Conservation (phyloP, 2,888 invertebrate species). For the Strigamia maritima region DNA sequence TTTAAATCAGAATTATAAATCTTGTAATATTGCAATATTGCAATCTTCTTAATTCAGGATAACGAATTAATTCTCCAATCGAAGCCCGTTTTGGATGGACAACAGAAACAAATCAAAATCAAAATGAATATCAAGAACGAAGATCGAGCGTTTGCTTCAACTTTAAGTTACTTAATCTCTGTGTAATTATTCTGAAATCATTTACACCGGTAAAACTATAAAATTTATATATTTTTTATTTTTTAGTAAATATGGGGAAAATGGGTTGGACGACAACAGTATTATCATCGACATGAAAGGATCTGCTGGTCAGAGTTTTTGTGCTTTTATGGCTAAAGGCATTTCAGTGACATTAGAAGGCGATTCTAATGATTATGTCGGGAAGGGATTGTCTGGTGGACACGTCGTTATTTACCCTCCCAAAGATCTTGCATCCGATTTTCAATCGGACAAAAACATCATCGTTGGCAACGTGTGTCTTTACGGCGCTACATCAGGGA, state of each 20-base stretch:
- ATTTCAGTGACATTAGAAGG: constrained; percentile 87
- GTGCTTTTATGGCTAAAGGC: constrained; percentile 91
- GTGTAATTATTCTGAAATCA: constrained; percentile 60
- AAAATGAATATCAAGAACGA: constrained; percentile 81
- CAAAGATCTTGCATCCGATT: constrained; percentile 66
- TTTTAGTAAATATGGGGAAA: constrained; percentile 76
- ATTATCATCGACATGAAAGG: constrained; percentile 81
- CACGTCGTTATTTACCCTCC: constrained; percentile 90
- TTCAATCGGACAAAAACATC: constrained; percentile 89
- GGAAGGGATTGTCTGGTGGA: constrained; percentile 93
- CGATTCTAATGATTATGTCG: constrained; percentile 98
- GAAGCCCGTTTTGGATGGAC: constrained; percentile 70
- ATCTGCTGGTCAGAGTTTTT: constrained; percentile 98
- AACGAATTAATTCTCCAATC: constrained; percentile 71
- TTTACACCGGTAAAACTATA: constrained; percentile 40
- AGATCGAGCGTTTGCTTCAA: constrained; percentile 87
- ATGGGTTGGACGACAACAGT: constrained; percentile 75
- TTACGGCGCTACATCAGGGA: constrained; percentile 94
- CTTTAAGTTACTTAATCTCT: constrained; percentile 92
- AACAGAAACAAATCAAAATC: constrained; percentile 65
- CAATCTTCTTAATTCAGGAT: constrained; percentile 54
- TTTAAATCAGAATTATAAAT: not conserved
- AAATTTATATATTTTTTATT: constrained; percentile 43
- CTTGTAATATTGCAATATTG: not conserved
- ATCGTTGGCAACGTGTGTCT: constrained; percentile 97